Base-by-base conservation (phyloP, 2,113 vertebrate species). In the Stictonetta naevosa region DNA sequence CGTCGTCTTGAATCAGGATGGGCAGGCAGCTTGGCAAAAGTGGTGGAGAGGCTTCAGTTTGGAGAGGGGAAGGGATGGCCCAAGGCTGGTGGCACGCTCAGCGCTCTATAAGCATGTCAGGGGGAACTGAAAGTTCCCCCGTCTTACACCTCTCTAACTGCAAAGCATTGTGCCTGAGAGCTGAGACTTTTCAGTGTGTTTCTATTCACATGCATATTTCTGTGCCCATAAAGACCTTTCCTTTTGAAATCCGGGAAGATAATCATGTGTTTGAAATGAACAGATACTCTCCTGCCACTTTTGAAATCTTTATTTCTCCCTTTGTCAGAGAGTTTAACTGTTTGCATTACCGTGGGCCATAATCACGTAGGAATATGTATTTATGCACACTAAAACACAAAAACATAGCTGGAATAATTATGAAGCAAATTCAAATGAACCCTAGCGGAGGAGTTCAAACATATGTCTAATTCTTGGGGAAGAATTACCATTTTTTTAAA, bases 241-340 rank as follows among this genome's bases (percentile, higher is more conserved):
- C 96, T 97, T 94, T 97, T 93, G 96, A 97, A 97, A 96, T 77
- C 82, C 33, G 83, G 95, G 56, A 93, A 96, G 97, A 96, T 92
- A 98, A 98, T 97, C 95, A 73, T 40, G 78, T 83, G 96, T 98
- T 97, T 97, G 94, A 98, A 97, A 97, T 76, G 93, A 94, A 94
- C 79, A 97, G 95, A 85, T 95, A 60, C 96, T 96, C 87, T 95
- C 87, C 92, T 97, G 72, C 92, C 94, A 96, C 96, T 97, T 96
- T 10, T 64, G 67, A 97, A 97, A 96, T 92, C 95, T 78, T 96
- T 67, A 38, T 81, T 56, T 88, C 29, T 34, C 46, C 66, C n/a
- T 50, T 15, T 83, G 69, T 75, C 95, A 66, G 83, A 89, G 73
- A 88, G 33, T 95, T 98, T 97, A 98, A 98, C 97, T 75, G 2